phyloP scores from a whole-genome alignment of 2,888 invertebrate species.

The Heteromurus nitidus region DNA sequence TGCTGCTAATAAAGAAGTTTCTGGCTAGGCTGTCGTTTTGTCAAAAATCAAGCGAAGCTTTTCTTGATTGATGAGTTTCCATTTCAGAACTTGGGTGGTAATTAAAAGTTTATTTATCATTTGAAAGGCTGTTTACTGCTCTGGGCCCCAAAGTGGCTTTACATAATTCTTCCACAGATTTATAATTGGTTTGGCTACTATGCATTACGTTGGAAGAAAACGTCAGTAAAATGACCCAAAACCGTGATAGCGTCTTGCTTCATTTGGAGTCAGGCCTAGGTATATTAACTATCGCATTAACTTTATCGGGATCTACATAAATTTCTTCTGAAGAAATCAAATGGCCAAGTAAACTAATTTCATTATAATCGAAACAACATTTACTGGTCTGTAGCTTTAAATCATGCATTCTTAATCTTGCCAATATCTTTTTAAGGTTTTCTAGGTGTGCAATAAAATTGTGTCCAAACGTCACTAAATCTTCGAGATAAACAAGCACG shows the following conservation, averaged over 20 bases:
- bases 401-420: conserved; percentile 38
- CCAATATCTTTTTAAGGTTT: conserved; percentile 34
- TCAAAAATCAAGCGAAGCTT: too few relatives aligned
- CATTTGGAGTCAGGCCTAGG: neutral
- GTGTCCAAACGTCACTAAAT: conserved; percentile 73
- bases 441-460: conserved; percentile 70
- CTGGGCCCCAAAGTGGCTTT: too few relatives aligned
- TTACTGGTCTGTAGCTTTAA: conserved; percentile 74
- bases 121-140: too few relatives aligned
- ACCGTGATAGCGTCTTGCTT: neutral
- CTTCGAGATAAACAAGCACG: conserved; percentile 73
- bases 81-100: too few relatives aligned
- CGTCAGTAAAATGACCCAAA: neutral
- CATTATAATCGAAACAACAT: conserved; percentile 73
- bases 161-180: too few relatives aligned
- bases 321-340: neutral
- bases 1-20: too few relatives aligned
- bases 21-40: too few relatives aligned
- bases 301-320: neutral
- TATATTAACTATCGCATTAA: neutral
- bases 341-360: conserved; percentile 74
- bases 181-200: too few relatives aligned
- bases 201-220: too few relatives aligned
- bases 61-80: too few relatives aligned
- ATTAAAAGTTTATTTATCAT: too few relatives aligned